These are phyloP conservation scores for Leptinotarsa peninsularis DNA, from an alignment of 2,888 invertebrate species.

Conservation along the genomic window DNA sequence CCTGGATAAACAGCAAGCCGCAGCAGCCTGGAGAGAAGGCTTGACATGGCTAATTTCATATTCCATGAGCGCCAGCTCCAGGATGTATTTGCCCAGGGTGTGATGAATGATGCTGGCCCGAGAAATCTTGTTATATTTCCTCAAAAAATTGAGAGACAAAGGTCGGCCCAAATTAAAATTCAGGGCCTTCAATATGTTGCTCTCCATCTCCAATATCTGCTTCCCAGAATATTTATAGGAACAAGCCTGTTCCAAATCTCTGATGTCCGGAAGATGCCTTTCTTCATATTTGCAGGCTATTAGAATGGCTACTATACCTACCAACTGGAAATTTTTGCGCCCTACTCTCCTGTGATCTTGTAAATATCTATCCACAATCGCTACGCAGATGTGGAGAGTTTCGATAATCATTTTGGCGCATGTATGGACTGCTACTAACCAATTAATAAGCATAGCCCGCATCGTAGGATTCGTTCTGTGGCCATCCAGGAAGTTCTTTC, in stretches of 20 bases:
- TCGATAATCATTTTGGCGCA: conserved; percentile 89
- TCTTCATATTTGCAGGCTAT: conserved; percentile 97
- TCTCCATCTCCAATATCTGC: conserved; percentile 87
- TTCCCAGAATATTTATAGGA: conserved; percentile 85
- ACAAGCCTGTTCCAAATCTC: conserved; percentile 78
- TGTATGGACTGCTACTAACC: conserved; percentile 92
- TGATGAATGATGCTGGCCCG: conserved; percentile 68
- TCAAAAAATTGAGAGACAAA: conserved; percentile 87
- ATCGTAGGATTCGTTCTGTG: conserved; percentile 84
- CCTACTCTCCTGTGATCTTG: conserved; percentile 71
- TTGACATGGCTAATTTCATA: conserved; percentile 81
- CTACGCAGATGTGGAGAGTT: conserved; percentile 89
- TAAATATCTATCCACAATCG: conserved; percentile 90
- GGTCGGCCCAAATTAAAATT: conserved; percentile 88
- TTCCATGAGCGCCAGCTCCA: conserved; percentile 86
- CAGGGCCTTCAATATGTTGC: conserved; percentile 79
- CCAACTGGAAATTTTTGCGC: conserved; percentile 76
- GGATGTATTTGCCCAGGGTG: conserved; percentile 72
- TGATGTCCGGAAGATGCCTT: background rate
- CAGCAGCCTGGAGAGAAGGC: conserved; percentile 88
- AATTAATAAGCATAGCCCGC: conserved; percentile 91
- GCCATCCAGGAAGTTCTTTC: conserved; percentile 74
- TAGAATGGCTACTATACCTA: conserved; percentile 87
- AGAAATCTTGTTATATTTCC: conserved; percentile 77
- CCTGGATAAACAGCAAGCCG: conserved; percentile 80